Base-by-base conservation (phyloP, 2,797 vertebrate genomes). In the Helostoma temminkii region DNA sequence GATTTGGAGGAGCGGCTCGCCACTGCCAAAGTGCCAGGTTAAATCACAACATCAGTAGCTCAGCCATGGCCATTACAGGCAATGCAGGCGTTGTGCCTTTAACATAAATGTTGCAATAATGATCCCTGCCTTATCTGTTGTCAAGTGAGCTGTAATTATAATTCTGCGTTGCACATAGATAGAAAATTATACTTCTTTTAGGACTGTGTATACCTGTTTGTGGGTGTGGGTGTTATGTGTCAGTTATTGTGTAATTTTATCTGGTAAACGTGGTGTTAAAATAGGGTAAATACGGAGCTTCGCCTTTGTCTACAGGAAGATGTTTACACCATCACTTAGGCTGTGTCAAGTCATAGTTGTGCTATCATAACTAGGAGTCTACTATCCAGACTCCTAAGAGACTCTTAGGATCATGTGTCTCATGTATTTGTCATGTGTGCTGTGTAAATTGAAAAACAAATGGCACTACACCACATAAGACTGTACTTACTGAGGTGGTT, bases 1-100 rank as follows among this genome's bases (percentile, higher is more conserved):
- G 93, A 94, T 94, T 94, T 91, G 89, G 90, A 93, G 90, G 71
- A 91, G 84, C 81, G 63, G 77, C 85, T 89, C 67, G 28, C 85
- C 72, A 64, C 88, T 64, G 81, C 78, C 78, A 85, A 83, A 88
- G 88, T 84, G 88, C 88, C 88, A 88, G 89, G 92, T 92, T 92
- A 90, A 89, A 94, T 94, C 91, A 91, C 76, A 74, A 73, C 82
- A 36, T 80, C 81, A 74, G 72, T 30, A 50, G 82, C 85, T 86
- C 82, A 86, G 83, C 83, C 72, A 48, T 42, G 50, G 80, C 84
- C 78, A 82, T 89, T 87, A 86, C 55, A 67, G 68, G 64, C 57
- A 62, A 64, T 43, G 41, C 61, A 72, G 71, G 47, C 82, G 64
- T 76, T 55, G 57, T 76, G 66, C 76, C 74, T 82, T 82, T 72